Conservation (phyloP, 1,140 invertebrate genomes). For the Brachionus calyciflorus region DNA sequence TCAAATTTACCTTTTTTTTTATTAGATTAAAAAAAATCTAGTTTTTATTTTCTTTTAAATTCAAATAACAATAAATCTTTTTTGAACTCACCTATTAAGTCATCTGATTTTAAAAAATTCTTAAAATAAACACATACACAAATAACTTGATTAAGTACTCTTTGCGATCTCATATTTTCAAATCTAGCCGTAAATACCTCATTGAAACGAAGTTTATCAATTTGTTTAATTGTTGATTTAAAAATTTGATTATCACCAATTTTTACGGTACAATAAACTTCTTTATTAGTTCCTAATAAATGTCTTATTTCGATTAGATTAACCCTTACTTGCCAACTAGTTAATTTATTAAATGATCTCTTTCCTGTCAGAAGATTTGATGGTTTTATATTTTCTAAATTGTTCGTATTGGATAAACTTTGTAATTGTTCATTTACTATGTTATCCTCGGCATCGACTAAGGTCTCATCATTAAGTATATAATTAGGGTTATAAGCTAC, state of each 20-base stretch:
- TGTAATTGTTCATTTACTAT: background rate
- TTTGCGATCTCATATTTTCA: conserved; percentile 9
- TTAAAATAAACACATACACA: conserved; percentile 37
- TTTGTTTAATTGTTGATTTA: background rate
- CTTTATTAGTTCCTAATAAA: conserved; percentile 29
- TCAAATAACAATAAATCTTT: background rate
- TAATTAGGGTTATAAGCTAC: conserved; percentile 35
- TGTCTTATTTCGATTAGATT: conserved; percentile 30
- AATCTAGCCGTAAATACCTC: conserved; percentile 25
- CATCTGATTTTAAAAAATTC: conserved; percentile 2
- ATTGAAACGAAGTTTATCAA: background rate
- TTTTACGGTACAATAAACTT: conserved; percentile 2
- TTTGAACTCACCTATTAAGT: conserved; percentile 4
- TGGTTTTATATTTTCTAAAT: background rate
- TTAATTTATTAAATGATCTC: background rate
- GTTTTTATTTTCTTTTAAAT: conserved; percentile 4
- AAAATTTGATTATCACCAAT: background rate
- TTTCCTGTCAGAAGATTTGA: background rate
- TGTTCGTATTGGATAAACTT: background rate
- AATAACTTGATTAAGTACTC: conserved; percentile 18
- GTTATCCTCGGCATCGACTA: background rate
- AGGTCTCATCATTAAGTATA: conserved; percentile 25
- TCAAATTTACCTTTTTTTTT: conserved; percentile 32
- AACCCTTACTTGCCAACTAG: conserved; percentile 32
- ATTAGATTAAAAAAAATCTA: background rate